Evolutionary conservation across 2,113 vertebrate genomes (phyloP).

Genomic region (Hiodon alosoides): DNA sequence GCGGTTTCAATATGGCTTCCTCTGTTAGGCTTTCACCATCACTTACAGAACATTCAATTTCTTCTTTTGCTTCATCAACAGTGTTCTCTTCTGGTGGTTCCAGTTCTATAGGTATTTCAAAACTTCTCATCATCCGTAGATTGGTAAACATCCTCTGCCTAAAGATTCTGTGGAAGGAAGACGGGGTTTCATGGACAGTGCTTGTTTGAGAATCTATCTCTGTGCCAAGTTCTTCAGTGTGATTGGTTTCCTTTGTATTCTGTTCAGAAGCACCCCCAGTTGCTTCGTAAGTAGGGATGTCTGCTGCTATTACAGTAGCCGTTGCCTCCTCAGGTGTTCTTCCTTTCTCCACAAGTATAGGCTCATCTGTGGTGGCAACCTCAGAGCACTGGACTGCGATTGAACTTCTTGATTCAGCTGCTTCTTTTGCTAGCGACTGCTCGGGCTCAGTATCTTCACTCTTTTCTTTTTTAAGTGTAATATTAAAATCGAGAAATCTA

Average conservation of each 20-base stretch:
- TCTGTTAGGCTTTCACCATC: constrained; percentile 27
- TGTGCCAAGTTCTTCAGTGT: background rate
- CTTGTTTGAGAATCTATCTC: constrained; percentile 47
- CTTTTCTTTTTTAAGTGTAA: constrained; percentile 82
- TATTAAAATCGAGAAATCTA: constrained; percentile 81
- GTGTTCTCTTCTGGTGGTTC: constrained; percentile 42
- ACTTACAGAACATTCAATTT: constrained; percentile 23
- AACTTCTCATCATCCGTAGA: constrained; percentile 56
- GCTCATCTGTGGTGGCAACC: constrained; percentile 6
- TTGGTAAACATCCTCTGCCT: constrained; percentile 76
- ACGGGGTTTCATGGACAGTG: constrained; percentile 58
- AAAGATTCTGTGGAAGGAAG: constrained; percentile 81
- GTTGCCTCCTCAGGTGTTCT: constrained; percentile 27
- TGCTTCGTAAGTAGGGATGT: constrained; percentile 32
- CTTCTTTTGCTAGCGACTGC: constrained; percentile 56
- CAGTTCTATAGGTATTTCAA: constrained; percentile 68
- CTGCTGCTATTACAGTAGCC: constrained; percentile 43
- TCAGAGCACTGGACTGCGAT: constrained; percentile 35
- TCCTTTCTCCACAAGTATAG: constrained; percentile 20
- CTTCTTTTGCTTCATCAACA: constrained; percentile 28
- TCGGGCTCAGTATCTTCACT: constrained; percentile 60
- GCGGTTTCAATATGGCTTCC: constrained; percentile 30
- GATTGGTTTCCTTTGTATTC: constrained; percentile 28
- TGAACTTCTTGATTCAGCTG: constrained; percentile 42
- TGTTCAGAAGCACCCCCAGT: constrained; percentile 32